A percentile compares a stretch with the other conserved stretches of the same genome.
These are phyloP conservation scores for Hypena proboscidalis DNA, from an alignment of 2,888 invertebrate genomes.

Conservation along the genomic window DNA sequence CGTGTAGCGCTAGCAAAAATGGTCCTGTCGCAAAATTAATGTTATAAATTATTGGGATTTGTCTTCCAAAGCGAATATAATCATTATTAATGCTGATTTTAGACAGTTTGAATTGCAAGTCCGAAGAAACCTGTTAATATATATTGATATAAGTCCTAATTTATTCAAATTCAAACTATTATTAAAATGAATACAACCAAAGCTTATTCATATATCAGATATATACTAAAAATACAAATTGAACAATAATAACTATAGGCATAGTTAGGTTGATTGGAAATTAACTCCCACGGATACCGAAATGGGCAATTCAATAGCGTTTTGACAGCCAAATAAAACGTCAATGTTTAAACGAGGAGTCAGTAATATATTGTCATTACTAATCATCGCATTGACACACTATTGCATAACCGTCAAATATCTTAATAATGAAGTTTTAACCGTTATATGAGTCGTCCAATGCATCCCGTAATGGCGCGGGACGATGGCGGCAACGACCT, in stretches of 20 bases:
- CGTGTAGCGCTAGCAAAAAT: conserved; percentile 68
- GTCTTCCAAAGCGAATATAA: too few relatives aligned
- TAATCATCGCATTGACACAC: conserved; percentile 10
- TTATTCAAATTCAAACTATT: too few relatives aligned
- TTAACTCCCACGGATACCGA: conserved; percentile 4
- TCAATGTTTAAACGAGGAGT: conserved; percentile 4
- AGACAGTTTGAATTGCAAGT: too few relatives aligned
- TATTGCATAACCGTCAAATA: conserved; percentile 13
- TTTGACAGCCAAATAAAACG: conserved; percentile 6
- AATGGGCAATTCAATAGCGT: not conserved
- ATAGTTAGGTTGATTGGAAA: not conserved
- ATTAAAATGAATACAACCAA: too few relatives aligned
- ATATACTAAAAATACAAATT: not conserved
- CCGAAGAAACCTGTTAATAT: too few relatives aligned
- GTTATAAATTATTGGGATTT: too few relatives aligned
- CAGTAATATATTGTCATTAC: conserved; percentile 13
- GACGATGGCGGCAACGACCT: not conserved
- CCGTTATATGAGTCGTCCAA: conserved; percentile 4
- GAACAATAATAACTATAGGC: not conserved
- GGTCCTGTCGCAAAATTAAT: conserved; percentile 30
- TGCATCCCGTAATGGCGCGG: not conserved
- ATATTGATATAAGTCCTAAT: too few relatives aligned
- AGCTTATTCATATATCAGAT: too few relatives aligned
- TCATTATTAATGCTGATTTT: too few relatives aligned
- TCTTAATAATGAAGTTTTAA: conserved; percentile 11